Percentiles rank a stretch among this genome's conserved stretches.
Conservation (phyloP, 1,140 invertebrate genomes). For the Hetaerina americana region DNA sequence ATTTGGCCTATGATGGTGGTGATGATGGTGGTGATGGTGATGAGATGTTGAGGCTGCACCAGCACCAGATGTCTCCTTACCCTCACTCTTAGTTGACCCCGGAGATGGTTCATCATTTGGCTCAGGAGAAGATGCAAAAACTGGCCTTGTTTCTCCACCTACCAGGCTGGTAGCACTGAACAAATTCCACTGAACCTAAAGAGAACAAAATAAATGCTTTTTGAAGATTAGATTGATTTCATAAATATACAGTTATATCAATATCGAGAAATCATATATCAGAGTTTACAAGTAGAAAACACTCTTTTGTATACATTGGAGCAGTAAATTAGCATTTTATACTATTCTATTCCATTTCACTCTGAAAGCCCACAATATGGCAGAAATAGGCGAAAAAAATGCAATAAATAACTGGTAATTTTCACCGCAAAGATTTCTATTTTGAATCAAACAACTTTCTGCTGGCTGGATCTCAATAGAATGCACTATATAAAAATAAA, state of each 20-base stretch:
- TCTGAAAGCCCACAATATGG: too few species aligned
- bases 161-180: slow-evolving; percentile 51
- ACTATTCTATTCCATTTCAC: too few species aligned
- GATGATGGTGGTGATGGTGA: background rate
- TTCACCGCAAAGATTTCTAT: too few species aligned
- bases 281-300: too few species aligned
- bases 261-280: background rate
- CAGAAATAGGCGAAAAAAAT: too few species aligned
- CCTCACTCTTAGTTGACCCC: background rate
- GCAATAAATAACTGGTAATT: too few species aligned
- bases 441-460: too few species aligned
- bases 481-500: too few species aligned
- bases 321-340: too few species aligned
- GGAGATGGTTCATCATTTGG: background rate
- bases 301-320: too few species aligned
- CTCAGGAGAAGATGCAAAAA: background rate
- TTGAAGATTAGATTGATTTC: slow-evolving; percentile 1
- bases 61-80: background rate
- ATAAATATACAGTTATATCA: background rate
- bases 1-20: background rate
- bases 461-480: too few species aligned
- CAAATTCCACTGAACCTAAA: slow-evolving; percentile 71
- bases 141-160: slow-evolving; percentile 22
- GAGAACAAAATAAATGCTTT: slow-evolving; percentile 8
- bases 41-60: background rate